phyloP scores from a whole-genome alignment of 2,797 vertebrate species.

The Pseudotriccus pelzelni region DNA sequence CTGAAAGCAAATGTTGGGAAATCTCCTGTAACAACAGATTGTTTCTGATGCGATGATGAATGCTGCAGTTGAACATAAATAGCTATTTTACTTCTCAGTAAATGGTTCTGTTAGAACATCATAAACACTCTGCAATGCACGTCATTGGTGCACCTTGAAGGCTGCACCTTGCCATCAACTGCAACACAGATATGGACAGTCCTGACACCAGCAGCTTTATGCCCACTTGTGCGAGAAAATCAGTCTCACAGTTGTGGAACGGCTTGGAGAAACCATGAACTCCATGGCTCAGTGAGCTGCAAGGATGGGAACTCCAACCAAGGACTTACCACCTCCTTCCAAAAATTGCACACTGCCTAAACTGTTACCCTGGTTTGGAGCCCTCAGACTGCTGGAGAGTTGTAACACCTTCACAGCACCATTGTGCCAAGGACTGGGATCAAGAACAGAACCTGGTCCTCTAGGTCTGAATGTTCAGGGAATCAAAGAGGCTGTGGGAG shows the following conservation, averaged over 20 bases:
- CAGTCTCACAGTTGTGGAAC: background rate
- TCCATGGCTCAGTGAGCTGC: background rate
- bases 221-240: background rate
- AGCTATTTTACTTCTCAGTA: background rate
- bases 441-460: background rate
- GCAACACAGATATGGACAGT: background rate
- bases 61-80: background rate
- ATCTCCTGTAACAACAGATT: background rate
- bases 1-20: background rate
- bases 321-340: background rate
- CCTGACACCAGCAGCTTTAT: background rate
- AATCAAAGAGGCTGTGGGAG: background rate
- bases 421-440: background rate
- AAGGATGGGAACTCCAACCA: background rate
- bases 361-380: background rate
- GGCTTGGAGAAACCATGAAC: background rate
- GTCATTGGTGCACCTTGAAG: background rate
- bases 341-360: background rate
- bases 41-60: background rate
- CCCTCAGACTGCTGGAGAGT: background rate
- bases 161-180: background rate
- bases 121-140: background rate
- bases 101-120: background rate
- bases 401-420: background rate
- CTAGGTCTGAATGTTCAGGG: background rate